Evolutionary conservation across 2,888 invertebrate species (phyloP), one percentile per base, ranked within the genome.

Genomic region (Rhogogaster chlorosoma): DNA sequence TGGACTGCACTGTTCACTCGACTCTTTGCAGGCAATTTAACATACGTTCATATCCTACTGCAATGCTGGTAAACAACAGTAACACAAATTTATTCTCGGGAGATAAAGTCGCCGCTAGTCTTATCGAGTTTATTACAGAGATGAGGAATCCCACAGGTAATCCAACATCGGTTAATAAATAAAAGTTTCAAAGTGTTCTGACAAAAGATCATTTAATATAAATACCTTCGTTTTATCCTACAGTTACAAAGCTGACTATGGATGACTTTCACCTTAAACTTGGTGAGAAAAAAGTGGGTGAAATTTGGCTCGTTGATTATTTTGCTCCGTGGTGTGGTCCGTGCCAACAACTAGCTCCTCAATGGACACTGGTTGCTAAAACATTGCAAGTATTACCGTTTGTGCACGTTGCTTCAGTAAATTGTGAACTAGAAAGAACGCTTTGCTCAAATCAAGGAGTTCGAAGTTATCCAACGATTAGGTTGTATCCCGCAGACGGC

Each of bases 281-380:
- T 45, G 92, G 93, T 18, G 92, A 94, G 38, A 95, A 96, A 89
- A 93, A 94, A 1, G 90, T 91, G 10, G 93, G 94, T 75, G 94
- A 95, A 85, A 92, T 96, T 5, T 97, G 96, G 96, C 91, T 96
- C 36, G 95, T 97, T 2, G 96, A 96, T 93, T 97, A 95, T 93
- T 97, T 94, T 91, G 96, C 96, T 15, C 96, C 96, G 0, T 97
- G 96, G 96, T 97, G 97, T 93, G 96, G 95, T 2, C 96, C 96
- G 0, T 97, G 97, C 91, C 96, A 96, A 89, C 95, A 95, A 90
- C 93, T 97, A 87, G 95, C 95, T 12, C 95, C 96, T 0, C 95
- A 96, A 89, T 97, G 96, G 95, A 94, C 96, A 67, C 94, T 94
- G 90, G 93, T 97, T 49, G 96, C 96, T 2, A 95, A 95, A 91